Conservation (phyloP, 2,888 invertebrate genomes). For the Hecatera dysodea region DNA sequence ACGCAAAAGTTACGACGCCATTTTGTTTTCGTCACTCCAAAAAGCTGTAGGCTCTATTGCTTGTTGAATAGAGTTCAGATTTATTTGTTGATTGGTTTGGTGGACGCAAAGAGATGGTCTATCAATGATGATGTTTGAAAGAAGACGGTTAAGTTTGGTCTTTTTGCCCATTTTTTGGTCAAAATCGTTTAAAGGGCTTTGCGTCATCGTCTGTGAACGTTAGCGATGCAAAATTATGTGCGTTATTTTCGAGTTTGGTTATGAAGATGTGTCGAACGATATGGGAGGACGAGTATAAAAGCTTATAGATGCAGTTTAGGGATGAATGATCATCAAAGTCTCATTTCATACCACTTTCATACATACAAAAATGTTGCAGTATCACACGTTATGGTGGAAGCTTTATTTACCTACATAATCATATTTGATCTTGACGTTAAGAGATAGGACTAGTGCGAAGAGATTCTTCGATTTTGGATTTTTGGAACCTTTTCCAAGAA, state of each 20-base stretch:
- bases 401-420: too few relatives aligned
- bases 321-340: neutral
- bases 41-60: constrained; percentile 24
- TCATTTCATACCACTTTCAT: too few relatives aligned
- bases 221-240: constrained; percentile 33
- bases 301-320: neutral
- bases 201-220: constrained; percentile 88
- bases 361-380: too few relatives aligned
- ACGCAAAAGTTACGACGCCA: constrained; percentile 39
- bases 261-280: constrained; percentile 1
- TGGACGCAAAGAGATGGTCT: constrained; percentile 39
- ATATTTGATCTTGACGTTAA: too few relatives aligned
- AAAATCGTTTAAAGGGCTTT: constrained; percentile 74
- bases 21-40: neutral
- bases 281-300: neutral
- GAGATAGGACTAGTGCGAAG: too few relatives aligned
- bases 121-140: constrained; percentile 77
- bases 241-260: constrained; percentile 4
- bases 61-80: constrained; percentile 33
- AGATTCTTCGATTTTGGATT: too few relatives aligned
- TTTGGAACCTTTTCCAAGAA: too few relatives aligned
- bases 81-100: constrained; percentile 41
- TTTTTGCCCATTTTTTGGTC: constrained; percentile 72
- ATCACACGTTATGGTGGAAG: too few relatives aligned
- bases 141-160: constrained; percentile 66